A percentile compares a stretch with the other conserved stretches of the same genome.
phyloP scores from a whole-genome alignment of 2,113 vertebrate genomes.

The Ondatra zibethicus region DNA sequence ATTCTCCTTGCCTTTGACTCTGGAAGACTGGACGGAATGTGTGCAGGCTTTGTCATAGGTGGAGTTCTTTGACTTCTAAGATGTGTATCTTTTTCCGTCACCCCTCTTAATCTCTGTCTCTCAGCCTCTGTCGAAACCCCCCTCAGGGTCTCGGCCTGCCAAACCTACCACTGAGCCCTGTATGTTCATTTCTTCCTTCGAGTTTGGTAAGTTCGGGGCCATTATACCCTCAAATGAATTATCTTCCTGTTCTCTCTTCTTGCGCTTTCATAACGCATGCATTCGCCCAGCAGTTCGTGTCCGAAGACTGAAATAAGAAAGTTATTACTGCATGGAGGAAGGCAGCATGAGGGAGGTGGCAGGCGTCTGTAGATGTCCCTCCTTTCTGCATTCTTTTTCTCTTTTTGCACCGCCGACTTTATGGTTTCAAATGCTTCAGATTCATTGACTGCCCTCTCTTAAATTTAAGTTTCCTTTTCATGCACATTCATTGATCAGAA shows the following conservation, averaged over 20 bases:
- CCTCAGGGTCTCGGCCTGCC: background rate
- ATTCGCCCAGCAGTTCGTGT: too few species aligned
- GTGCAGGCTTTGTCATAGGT: background rate
- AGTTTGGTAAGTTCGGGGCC: background rate
- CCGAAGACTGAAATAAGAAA: background rate
- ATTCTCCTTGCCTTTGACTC: background rate
- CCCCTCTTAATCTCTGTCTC: background rate
- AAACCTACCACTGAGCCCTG: background rate
- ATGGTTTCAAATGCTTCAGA: background rate
- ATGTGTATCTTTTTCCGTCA: too few species aligned
- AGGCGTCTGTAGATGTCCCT: background rate
- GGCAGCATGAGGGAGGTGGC: fast-evolving
- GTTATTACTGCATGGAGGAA: fast-evolving
- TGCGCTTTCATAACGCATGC: background rate
- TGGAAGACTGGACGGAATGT: too few species aligned
- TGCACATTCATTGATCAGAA: background rate
- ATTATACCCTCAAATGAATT: background rate
- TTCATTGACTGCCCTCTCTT: too few species aligned
- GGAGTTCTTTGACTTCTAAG: background rate
- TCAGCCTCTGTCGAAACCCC: background rate
- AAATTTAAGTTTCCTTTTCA: background rate
- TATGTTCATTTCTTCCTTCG: background rate
- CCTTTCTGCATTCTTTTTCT: too few species aligned
- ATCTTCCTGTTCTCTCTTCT: background rate
- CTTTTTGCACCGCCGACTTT: background rate